Conservation (phyloP, 2,113 vertebrate species). For the Brachyistius frenatus region DNA sequence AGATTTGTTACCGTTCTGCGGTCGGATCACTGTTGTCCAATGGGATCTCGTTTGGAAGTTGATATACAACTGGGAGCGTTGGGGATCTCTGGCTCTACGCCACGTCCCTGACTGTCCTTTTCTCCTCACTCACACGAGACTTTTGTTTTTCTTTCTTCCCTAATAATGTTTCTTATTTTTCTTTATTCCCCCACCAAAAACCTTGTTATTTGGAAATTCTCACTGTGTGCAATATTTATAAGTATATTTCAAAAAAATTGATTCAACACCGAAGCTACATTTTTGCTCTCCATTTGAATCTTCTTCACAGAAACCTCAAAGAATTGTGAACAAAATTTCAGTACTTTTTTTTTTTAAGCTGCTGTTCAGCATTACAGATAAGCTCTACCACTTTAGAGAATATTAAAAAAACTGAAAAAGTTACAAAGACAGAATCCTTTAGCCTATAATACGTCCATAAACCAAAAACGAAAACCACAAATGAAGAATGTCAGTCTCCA, state of each 20-base stretch:
- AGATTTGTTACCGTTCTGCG: conserved; percentile 77
- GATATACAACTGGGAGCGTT: conserved; percentile 77
- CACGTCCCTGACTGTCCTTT: conserved; percentile 67
- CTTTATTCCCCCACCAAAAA: not conserved
- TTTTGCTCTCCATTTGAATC: conserved; percentile 11
- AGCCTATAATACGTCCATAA: conserved; percentile 60
- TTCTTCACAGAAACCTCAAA: conserved; percentile 30
- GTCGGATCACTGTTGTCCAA: conserved; percentile 76
- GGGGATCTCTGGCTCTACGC: conserved; percentile 71
- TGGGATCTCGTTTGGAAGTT: conserved; percentile 77
- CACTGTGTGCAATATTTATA: conserved; percentile 1
- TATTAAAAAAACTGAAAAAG: conserved; percentile 56
- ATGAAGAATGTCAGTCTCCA: conserved; percentile 70
- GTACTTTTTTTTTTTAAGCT: conserved; percentile 44
- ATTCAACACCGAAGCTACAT: conserved; percentile 15
- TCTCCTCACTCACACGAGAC: conserved; percentile 27
- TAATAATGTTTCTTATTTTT: conserved; percentile 14
- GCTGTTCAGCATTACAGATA: conserved; percentile 61
- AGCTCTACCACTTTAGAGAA: conserved; percentile 64
- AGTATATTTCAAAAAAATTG: conserved; percentile 9
- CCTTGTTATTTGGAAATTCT: not conserved
- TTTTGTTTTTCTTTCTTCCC: conserved; percentile 29
- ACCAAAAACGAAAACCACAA: conserved; percentile 66
- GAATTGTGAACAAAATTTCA: conserved; percentile 27
- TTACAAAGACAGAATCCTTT: conserved; percentile 67